Base-by-base conservation (phyloP, 2,888 invertebrate genomes). In the Nomada flava region DNA sequence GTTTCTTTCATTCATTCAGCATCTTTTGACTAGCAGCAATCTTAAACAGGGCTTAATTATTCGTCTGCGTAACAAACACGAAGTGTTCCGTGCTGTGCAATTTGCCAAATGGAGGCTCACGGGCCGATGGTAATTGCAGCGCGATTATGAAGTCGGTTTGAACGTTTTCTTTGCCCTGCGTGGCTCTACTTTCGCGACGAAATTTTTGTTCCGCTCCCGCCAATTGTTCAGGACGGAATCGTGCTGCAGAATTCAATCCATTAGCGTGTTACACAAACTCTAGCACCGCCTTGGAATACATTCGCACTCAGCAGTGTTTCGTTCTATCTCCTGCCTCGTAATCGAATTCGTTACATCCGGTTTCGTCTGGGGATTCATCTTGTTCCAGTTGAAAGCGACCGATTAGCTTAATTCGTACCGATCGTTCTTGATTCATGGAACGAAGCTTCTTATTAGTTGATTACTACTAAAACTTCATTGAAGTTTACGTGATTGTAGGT, bases 91-190 rank as follows among this genome's bases (percentile, higher is more conserved):
- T 47, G 47, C 47, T 67, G 67, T 36, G 67, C 78, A 78, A 78
- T 78, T 78, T 78, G 20, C 75, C 67, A 75, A 78, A 75, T 78
- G 78, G 67, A 71, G 20, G 23, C 57, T 57, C n/a, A 13, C 65
- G 67, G 44, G 13, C 15, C n/a, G 53, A 15, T 13, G 63, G 55
- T 68, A 75, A 78, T 75, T 75, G 55, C 76, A 47, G 55, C 50
- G 1, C 52, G 76, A 68, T 77, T 74, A 60, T 26, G 44, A 62
- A 74, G 60, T 67, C 65, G 18, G 52, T 50, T 68, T 55, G 62
- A 20, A 63, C 18, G 52, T 50, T 68, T n/a, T 47, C 36, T 26
- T 4, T 13, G 15, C 18, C 26, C 23, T 13, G 7, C 9, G 15
- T 11, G 9, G 13, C 55, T 26, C n/a, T 55, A 10, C 7, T 26